Evolutionary conservation across 2,888 invertebrate genomes (phyloP).

Genomic region (Dicyrtoma fusca): DNA sequence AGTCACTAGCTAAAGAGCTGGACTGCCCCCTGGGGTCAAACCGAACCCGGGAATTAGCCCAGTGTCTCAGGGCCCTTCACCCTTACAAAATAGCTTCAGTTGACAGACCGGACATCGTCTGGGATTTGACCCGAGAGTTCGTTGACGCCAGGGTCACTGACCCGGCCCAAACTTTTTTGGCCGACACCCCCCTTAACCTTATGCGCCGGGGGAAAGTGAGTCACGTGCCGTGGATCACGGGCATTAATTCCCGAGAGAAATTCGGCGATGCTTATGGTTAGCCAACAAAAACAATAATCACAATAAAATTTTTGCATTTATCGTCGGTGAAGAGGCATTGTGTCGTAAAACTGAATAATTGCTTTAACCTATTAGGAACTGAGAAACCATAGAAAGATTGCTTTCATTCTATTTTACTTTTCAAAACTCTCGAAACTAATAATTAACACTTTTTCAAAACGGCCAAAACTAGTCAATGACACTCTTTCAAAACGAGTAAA

Average conservation of each 20-base stretch:
- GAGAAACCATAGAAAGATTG: too few relatives aligned
- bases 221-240: slow-evolving; percentile 25
- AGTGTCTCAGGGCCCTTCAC: background rate
- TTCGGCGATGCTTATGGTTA: slow-evolving; percentile 14
- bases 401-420: too few relatives aligned
- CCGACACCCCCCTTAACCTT: slow-evolving; percentile 14
- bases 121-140: slow-evolving; percentile 9
- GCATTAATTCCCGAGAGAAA: slow-evolving; percentile 23
- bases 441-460: too few relatives aligned
- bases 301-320: background rate
- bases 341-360: background rate
- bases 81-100: background rate
- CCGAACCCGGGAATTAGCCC: background rate
- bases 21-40: background rate
- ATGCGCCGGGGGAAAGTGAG: background rate
- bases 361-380: too few relatives aligned
- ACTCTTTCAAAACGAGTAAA: too few relatives aligned
- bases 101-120: background rate
- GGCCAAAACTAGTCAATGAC: too few relatives aligned
- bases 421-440: too few relatives aligned
- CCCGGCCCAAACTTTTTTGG: background rate
- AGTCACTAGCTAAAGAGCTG: background rate
- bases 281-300: too few relatives aligned
- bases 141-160: background rate
- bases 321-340: too few relatives aligned